Percentiles rank a stretch among this genome's conserved stretches.
Conservation (phyloP, 2,888 invertebrate genomes). For the Gibbula magus region DNA sequence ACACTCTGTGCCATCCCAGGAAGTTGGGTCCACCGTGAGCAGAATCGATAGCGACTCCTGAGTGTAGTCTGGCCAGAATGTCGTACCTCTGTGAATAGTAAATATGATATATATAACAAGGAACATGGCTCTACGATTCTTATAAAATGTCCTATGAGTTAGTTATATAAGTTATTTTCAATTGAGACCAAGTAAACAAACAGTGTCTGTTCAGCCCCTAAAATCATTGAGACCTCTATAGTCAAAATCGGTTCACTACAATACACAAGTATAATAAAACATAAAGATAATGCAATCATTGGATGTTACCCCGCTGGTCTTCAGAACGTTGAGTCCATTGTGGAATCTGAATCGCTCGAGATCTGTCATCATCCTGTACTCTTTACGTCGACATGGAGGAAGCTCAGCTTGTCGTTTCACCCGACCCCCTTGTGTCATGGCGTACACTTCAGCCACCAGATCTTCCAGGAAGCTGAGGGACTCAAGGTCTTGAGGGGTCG, state of each 20-base stretch:
- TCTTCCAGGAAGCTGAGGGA: neutral
- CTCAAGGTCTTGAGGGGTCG: neutral
- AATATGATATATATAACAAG: too few species aligned
- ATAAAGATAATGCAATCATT: too few species aligned
- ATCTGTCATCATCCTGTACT: constrained; percentile 59
- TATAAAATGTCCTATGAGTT: too few species aligned
- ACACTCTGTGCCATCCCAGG: constrained; percentile 63
- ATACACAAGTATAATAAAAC: too few species aligned
- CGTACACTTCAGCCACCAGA: neutral
- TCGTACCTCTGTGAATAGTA: constrained; percentile 44
- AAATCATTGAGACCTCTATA: too few species aligned
- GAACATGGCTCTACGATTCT: too few species aligned
- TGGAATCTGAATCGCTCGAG: constrained; percentile 49
- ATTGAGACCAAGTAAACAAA: too few species aligned
- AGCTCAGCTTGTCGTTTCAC: too few species aligned
- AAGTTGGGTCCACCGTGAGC: constrained; percentile 64
- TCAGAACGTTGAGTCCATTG: constrained; percentile 52
- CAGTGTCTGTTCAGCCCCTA: too few species aligned
- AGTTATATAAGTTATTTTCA: too few species aligned
- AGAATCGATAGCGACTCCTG: constrained; percentile 47
- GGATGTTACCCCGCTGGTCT: constrained; percentile 55
- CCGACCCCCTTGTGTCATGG: too few species aligned
- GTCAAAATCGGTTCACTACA: too few species aligned
- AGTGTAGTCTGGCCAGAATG: constrained; percentile 57
- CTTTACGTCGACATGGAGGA: constrained; percentile 47